Conservation (phyloP, 1,140 invertebrate species). For the Heliothis subflexa region DNA sequence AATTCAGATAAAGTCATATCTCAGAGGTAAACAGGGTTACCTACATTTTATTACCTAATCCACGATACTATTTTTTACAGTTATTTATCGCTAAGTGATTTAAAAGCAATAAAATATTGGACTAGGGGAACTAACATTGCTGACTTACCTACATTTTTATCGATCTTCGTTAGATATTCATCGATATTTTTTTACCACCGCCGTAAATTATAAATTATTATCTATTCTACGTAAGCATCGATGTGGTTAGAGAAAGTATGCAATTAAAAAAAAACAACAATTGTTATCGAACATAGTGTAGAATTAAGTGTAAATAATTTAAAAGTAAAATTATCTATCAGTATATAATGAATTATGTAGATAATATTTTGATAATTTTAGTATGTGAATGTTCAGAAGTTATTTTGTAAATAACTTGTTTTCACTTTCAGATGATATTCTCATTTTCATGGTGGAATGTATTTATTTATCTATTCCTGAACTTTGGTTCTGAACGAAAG, state of each 20-base stretch:
- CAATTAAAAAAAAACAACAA: slow-evolving; percentile 32
- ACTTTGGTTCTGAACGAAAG: no score
- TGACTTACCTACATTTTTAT: neutral
- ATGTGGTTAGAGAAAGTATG: neutral
- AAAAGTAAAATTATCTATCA: slow-evolving; percentile 29
- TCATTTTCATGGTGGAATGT: no score
- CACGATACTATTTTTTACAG: slow-evolving; percentile 5
- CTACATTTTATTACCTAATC: slow-evolving; percentile 26
- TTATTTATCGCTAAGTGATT: slow-evolving; percentile 11
- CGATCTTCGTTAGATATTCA: slow-evolving; percentile 12
- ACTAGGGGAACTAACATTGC: neutral
- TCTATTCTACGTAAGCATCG: neutral
- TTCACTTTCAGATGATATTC: neutral
- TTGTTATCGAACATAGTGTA: slow-evolving; percentile 30
- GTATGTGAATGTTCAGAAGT: slow-evolving; percentile 24
- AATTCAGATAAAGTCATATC: slow-evolving; percentile 60
- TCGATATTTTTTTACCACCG: slow-evolving; percentile 36
- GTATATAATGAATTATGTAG: slow-evolving; percentile 22
- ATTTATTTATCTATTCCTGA: no score
- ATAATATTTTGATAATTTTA: slow-evolving; percentile 46
- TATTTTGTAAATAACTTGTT: slow-evolving; percentile 46
- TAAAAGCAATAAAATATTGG: slow-evolving; percentile 33
- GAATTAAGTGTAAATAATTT: slow-evolving; percentile 40
- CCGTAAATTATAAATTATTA: neutral
- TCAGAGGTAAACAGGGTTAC: slow-evolving; percentile 69